These are phyloP conservation scores for Camponotus pennsylvanicus DNA, from an alignment of 1,140 invertebrate species.

Conservation along the genomic window DNA sequence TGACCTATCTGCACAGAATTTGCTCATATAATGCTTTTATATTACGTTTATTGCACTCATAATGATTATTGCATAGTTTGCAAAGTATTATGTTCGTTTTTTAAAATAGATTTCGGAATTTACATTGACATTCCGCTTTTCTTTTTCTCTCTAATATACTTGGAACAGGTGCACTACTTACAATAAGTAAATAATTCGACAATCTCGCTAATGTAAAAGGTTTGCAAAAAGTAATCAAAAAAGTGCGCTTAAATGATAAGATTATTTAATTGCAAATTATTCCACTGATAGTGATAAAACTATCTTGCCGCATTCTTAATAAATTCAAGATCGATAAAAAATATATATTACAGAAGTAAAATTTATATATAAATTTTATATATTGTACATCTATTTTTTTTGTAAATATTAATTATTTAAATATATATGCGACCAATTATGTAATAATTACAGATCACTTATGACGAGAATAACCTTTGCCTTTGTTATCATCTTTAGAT, in stretches of 20 bases:
- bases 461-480: slow-evolving; percentile 1
- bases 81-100: not conserved
- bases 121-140: not conserved
- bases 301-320: not conserved
- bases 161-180: not conserved
- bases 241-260: not conserved
- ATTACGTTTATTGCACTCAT: not conserved
- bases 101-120: slow-evolving; percentile 7
- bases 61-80: not conserved
- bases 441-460: slow-evolving; percentile 42
- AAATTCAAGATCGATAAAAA: slow-evolving; percentile 12
- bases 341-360: slow-evolving; percentile 50
- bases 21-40: slow-evolving; percentile 43
- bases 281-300: not conserved
- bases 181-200: not conserved
- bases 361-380: slow-evolving; percentile 26
- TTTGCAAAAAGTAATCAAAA: not conserved
- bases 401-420: not conserved
- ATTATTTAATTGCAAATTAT: slow-evolving; percentile 18
- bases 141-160: not conserved
- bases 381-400: not conserved
- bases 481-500: slow-evolving; percentile 47
- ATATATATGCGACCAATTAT: not conserved
- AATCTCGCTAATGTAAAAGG: not conserved
- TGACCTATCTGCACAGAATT: slow-evolving; percentile 44